Conservation (phyloP, 2,113 vertebrate genomes). For the Chaetodon auriga region DNA sequence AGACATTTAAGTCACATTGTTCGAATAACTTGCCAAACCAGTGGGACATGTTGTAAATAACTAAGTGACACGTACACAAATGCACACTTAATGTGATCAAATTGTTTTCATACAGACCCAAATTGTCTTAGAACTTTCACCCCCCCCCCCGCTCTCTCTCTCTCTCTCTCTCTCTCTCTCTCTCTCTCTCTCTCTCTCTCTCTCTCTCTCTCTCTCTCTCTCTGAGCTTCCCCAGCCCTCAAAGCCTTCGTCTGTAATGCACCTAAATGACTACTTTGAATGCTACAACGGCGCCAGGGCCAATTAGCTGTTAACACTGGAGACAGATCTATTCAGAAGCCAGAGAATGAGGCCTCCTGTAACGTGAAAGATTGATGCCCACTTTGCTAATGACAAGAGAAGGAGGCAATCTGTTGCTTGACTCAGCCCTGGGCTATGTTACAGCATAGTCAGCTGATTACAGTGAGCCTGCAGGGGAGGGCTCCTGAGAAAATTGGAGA, state of each 20-base stretch:
- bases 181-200: neutral
- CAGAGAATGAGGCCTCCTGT: constrained; percentile 75
- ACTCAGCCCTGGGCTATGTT: constrained; percentile 60
- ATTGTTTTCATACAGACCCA: constrained; percentile 69
- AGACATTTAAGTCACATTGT: constrained; percentile 6
- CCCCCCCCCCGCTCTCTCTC: neutral
- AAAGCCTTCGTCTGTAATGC: constrained; percentile 78
- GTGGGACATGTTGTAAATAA: constrained; percentile 49
- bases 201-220: constrained; percentile 24
- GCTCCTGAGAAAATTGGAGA: constrained; percentile 32
- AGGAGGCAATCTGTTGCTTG: constrained; percentile 65
- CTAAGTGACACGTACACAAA: constrained; percentile 26
- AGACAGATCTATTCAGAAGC: constrained; percentile 80
- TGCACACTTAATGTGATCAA: constrained; percentile 45
- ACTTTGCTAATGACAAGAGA: constrained; percentile 77
- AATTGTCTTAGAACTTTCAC: constrained; percentile 41
- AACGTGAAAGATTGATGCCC: constrained; percentile 78
- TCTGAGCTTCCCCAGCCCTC: constrained; percentile 57
- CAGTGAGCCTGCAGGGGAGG: constrained; percentile 43
- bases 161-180: constrained; percentile 10
- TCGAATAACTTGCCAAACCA: constrained; percentile 57
- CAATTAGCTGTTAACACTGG: constrained; percentile 82
- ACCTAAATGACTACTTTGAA: constrained; percentile 83
- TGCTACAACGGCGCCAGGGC: constrained; percentile 80
- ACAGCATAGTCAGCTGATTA: constrained; percentile 70